Base-by-base conservation (phyloP, 2,888 invertebrate genomes). In the Ectropis crepuscularia region DNA sequence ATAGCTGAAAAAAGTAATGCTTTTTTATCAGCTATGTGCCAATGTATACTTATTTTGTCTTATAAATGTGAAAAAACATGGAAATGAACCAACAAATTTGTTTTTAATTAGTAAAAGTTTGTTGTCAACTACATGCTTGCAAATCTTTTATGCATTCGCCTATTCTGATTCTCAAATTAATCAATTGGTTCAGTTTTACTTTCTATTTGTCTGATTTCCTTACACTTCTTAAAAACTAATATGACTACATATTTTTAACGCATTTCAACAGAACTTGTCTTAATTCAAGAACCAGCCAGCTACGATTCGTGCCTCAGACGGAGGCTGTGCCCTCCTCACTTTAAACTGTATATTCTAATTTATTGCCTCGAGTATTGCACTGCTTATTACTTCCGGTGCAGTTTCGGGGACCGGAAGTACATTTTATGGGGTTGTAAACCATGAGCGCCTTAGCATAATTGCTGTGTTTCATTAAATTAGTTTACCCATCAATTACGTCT, bases 341-440 rank as follows among this genome's bases (percentile, higher is more conserved):
- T 86, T 84, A 86, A 88, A 89, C 88, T 90, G 85, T 85, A 90
- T 88, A 91, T 90, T 90, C 86, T 90, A 90, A 90, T 92, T 91
- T 91, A 92, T 87, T 75, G 76, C 70, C 69, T 74, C 75, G 79
- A 87, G 89, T 88, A 89, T 90, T 90, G 90, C 91, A 88, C 83
- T 88, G 88, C 87, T 90, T 90, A 90, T 89, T 90, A 90, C 90
- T 87, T 85, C 85, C 86, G 82, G 79, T 90, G 89, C 90, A 90
- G 90, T 89, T 89, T 87, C 87, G 84, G 84, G 78, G 79, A 80
- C 84, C 82, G 83, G 86, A 87, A 88, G 86, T 85, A 87, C 87
- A 87, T 88, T 88, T 87, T 88, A 89, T 88, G 86, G 88, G 83
- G 88, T 86, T 86, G 89, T 89, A 89, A 89, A 88, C 89, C 89